Conservation (phyloP, 2,888 invertebrate species). For the Metalampra italica region DNA sequence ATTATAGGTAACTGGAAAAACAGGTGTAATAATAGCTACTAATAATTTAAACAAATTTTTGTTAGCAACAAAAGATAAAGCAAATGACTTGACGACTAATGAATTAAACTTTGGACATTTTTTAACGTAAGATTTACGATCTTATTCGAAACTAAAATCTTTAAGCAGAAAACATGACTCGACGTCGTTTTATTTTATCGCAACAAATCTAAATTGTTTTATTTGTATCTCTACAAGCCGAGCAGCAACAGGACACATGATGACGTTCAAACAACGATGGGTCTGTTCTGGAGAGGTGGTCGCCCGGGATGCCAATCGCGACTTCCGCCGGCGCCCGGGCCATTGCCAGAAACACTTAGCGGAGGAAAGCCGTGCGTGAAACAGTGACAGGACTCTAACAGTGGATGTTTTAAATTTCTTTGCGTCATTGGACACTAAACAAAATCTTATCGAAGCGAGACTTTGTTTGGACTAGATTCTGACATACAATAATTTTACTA, state of each 20-base stretch:
- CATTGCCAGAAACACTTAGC: conserved; percentile 61
- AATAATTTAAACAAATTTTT: no score
- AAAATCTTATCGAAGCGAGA: no score
- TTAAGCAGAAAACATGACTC: no score
- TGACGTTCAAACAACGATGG: conserved; percentile 36
- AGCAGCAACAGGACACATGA: conserved; percentile 7
- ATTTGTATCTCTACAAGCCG: background rate
- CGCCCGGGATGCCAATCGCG: conserved; percentile 51
- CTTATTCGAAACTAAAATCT: no score
- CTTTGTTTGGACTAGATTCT: no score
- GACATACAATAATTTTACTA: no score
- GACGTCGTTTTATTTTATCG: background rate
- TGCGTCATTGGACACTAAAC: no score
- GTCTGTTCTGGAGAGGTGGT: conserved; percentile 50
- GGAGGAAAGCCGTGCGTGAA: conserved; percentile 24
- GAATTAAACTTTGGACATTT: no score
- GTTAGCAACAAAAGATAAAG: no score
- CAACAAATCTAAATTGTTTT: background rate
- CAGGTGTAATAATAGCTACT: conserved; percentile 1
- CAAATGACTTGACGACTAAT: no score
- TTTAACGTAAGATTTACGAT: no score
- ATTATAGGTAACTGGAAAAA: conserved; percentile 5
- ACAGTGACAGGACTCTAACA: background rate
- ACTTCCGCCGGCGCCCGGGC: conserved; percentile 71
- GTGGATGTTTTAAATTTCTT: background rate